phyloP scores from a whole-genome alignment of 1,140 invertebrate genomes.

The Scaptomyza graminum region DNA sequence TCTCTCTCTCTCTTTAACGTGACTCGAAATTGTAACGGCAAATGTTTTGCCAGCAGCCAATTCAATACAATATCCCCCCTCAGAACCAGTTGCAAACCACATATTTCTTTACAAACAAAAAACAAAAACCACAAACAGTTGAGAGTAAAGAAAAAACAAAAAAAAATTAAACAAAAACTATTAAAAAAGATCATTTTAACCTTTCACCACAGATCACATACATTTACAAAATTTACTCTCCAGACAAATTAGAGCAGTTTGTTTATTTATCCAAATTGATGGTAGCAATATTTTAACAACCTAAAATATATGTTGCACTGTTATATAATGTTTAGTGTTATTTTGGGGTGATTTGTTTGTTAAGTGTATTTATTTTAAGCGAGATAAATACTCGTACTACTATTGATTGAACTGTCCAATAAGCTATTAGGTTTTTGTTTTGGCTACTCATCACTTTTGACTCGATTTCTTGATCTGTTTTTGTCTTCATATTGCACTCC shows the following conservation, averaged over 20 bases:
- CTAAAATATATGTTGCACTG: neutral
- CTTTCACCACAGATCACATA: conserved; percentile 36
- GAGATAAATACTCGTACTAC: neutral
- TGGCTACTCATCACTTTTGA: conserved; percentile 15
- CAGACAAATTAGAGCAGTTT: conserved; percentile 33
- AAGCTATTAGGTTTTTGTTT: conserved; percentile 10
- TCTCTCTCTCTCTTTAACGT: conserved; percentile 42
- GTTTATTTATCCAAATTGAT: conserved; percentile 23
- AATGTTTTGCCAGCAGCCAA: conserved; percentile 47
- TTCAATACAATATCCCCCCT: conserved; percentile 5
- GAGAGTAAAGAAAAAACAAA: neutral
- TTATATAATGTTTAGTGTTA: neutral
- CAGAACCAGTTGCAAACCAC: conserved; percentile 71
- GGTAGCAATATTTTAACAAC: conserved; percentile 1
- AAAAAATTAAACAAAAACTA: conserved; percentile 12
- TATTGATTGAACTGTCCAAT: conserved; percentile 9
- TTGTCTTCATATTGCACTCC: conserved; percentile 27
- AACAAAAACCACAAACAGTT: conserved; percentile 34
- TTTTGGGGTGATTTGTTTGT: neutral
- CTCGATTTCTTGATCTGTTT: conserved; percentile 14
- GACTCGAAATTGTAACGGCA: conserved; percentile 51
- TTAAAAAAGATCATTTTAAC: conserved; percentile 30
- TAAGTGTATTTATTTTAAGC: neutral
- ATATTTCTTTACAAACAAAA: conserved; percentile 6
- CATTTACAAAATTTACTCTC: conserved; percentile 15